A percentile compares a stretch with the other conserved stretches of the same genome.
Conservation (phyloP, 2,797 vertebrate genomes). For the Falco columbarius region DNA sequence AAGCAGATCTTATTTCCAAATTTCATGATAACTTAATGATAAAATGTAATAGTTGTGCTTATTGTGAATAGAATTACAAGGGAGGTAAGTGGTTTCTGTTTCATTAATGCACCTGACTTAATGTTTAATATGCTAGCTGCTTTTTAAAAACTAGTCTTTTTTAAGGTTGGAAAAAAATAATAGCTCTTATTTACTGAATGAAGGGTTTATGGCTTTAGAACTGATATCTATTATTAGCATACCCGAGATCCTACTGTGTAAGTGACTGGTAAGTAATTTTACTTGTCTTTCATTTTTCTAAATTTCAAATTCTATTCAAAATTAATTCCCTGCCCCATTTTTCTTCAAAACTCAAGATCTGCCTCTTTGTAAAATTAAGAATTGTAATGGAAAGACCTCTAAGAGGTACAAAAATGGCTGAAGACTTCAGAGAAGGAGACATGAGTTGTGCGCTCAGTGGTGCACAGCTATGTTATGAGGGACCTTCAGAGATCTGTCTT, state of each 20-base stretch:
- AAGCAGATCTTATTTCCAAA: background rate
- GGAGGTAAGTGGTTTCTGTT: conserved; percentile 1
- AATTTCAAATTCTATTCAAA: background rate
- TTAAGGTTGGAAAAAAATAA: background rate
- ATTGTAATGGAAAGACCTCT: background rate
- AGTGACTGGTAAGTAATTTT: background rate
- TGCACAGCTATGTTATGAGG: background rate
- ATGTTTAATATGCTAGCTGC: background rate
- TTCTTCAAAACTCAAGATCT: background rate
- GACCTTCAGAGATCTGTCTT: background rate
- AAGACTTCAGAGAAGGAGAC: background rate
- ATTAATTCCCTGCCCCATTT: background rate
- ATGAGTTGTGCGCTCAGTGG: background rate
- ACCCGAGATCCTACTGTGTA: background rate
- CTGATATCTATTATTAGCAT: background rate
- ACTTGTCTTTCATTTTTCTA: background rate
- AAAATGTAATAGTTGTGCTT: background rate
- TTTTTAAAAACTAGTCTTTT: background rate
- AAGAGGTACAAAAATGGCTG: background rate
- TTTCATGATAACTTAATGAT: background rate
- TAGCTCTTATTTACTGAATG: background rate
- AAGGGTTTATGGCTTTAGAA: background rate
- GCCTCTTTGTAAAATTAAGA: background rate
- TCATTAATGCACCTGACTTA: background rate
- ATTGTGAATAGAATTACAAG: background rate